Base-by-base conservation (phyloP, 2,797 vertebrate genomes). In the Borostomias antarcticus region DNA sequence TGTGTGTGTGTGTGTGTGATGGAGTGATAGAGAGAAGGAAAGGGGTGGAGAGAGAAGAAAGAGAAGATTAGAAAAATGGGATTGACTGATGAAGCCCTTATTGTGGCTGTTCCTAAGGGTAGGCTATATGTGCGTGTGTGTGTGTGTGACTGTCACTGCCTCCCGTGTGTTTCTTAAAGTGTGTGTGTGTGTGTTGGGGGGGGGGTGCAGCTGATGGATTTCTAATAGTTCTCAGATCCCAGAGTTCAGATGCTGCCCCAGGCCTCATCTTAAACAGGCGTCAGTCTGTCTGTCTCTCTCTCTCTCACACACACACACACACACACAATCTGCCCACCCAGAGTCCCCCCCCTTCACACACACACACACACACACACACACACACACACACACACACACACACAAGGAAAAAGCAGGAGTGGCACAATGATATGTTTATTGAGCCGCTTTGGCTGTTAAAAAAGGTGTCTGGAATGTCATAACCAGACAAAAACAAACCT, bases 401-500 rank as follows among this genome's bases (percentile, higher is more conserved):
- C 28, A 61, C n/a, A 48, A 50, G 30, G 21, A 26, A 23, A 23
- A 23, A 21, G 43, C 43, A 58, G 30, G 30, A 35, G 11, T 48
- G 59, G 87, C 89, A 91, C 88, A 86, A 90, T 91, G 88, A 90
- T 90, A 91, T 90, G 88, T 91, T 91, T 91, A 91, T 91, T 90
- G 82, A 90, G 84, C 89, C 86, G 88, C 88, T 90, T 88, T 88
- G 88, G 89, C 85, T 82, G 84, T 82, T 90, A 90, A 81, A 91
- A 91, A 91, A 90, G 86, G 84, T 63, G 79, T 83, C 85, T 82
- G 84, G 86, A 87, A 86, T 84, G 79, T 90, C 81, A 90, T 86
- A 84, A 89, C 81, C 81, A 84, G 84, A 89, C 84, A 76, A 70
- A 79, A 29, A 58, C 54, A 80, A 86, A 86, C 79, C 80, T 76